Base-by-base conservation (phyloP, 2,888 invertebrate species). In the Amphipoea oculea region DNA sequence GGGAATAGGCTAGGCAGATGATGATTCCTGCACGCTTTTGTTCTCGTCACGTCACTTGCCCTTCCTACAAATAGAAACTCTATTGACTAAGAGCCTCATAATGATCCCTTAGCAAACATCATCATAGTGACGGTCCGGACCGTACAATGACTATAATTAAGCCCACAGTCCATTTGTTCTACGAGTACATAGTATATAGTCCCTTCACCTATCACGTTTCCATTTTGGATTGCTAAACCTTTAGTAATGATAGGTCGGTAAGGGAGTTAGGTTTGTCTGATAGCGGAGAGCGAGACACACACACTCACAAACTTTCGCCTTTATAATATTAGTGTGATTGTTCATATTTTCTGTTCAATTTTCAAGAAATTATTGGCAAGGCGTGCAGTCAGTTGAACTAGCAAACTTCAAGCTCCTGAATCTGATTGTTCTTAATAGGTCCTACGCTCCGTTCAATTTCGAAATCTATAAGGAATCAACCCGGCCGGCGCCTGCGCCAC, bases 151-250 rank as follows among this genome's bases (percentile, higher is more conserved):
- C 92, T 94, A 92, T 95, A 96, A 96, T 96, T 95, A 95, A 92
- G 92, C 92, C 91, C 89, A 90, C 89, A 88, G 92, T 90, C 92
- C 94, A 93, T 95, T 95, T 96, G 96, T 95, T 95, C 95, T 95
- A 94, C n/a, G n/a, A n/a, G n/a, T n/a, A n/a, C 93, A 94, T 94
- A 94, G 91, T 92, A 91, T 92, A 91, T 89, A 92, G 95, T 79
- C 96, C 96, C 96, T 96, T 96, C 96, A 96, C 96, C 95, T 95
- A 95, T 96, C 96, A 96, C 95, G 96, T 94, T 95, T 94, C 93
- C 89, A 93, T 94, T 94, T 93, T 87, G 92, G 93, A 94, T 96
- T 96, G 95, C 96, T 93, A 96, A 96, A 96, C 94, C 93, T 91
- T 93, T 92, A 12, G 92, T 95, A 95, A 95, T 95, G 94, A 94